Conservation (phyloP, 2,113 vertebrate species). For the Hylia prasina region DNA sequence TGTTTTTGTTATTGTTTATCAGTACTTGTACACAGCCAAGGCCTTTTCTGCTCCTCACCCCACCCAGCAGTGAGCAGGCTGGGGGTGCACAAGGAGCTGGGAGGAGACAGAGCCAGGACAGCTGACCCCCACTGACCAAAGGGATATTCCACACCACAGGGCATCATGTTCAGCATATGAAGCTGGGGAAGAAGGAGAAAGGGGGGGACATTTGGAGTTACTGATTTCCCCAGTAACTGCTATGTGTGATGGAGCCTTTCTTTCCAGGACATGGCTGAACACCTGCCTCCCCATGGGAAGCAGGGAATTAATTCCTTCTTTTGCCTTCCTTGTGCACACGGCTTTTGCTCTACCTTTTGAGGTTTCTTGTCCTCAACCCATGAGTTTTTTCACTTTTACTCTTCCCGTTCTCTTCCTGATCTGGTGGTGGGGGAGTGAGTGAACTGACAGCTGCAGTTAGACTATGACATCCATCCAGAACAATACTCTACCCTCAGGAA, state of each 20-base stretch:
- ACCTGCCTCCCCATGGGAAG: background rate
- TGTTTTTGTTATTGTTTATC: background rate
- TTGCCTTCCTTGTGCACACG: background rate
- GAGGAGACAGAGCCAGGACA: background rate
- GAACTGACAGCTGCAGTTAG: background rate
- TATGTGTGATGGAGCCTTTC: background rate
- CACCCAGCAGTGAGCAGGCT: background rate
- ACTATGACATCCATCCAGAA: background rate
- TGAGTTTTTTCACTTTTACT: background rate
- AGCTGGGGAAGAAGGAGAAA: background rate
- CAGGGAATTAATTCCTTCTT: background rate
- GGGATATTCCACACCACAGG: background rate
- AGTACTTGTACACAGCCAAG: background rate
- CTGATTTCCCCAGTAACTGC: background rate
- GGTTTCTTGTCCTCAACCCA: background rate
- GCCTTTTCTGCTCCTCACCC: background rate
- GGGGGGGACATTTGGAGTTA: rapidly evolving
- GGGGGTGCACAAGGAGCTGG: background rate
- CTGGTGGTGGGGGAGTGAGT: background rate
- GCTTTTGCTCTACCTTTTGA: background rate
- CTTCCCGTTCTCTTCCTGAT: background rate
- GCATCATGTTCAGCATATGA: rapidly evolving
- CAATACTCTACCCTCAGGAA: background rate
- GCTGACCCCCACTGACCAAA: background rate
- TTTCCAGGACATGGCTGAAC: background rate